Evolutionary conservation across 2,797 vertebrate species (phyloP).

Genomic region (Lagocephalus sceleratus): DNA sequence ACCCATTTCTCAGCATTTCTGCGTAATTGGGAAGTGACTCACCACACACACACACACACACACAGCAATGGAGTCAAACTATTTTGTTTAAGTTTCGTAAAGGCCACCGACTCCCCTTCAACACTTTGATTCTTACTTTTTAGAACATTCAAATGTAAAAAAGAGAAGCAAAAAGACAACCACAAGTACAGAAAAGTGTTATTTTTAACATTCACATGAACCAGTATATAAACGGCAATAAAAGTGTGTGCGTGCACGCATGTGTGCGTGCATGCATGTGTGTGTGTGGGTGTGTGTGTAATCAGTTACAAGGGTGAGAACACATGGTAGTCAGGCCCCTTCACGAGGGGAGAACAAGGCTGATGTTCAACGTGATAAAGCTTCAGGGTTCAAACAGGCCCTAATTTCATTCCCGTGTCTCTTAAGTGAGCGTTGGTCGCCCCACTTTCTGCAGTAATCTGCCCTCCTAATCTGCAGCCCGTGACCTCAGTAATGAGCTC

Average conservation of each 20-base stretch:
- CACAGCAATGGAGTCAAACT: background rate
- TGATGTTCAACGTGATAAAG: background rate
- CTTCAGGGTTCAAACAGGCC: too few relatives aligned
- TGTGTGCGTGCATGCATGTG: too few relatives aligned
- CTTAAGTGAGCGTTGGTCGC: background rate
- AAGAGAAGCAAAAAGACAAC: too few relatives aligned
- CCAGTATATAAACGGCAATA: too few relatives aligned
- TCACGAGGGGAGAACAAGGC: background rate
- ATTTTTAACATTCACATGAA: too few relatives aligned
- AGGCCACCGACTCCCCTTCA: too few relatives aligned
- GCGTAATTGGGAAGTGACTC: background rate
- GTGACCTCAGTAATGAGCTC: constrained; percentile 57
- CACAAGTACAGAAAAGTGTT: too few relatives aligned
- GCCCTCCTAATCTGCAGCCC: constrained; percentile 45
- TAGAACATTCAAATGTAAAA: too few relatives aligned
- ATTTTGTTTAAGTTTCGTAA: too few relatives aligned
- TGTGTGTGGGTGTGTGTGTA: background rate
- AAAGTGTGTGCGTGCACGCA: too few relatives aligned
- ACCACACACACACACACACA: background rate
- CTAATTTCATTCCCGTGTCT: background rate
- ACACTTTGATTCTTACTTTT: too few relatives aligned
- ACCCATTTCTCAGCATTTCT: background rate
- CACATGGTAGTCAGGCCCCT: background rate
- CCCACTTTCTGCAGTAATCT: constrained; percentile 49
- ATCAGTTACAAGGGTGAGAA: background rate